These are phyloP conservation scores for Mechanitis messenoides DNA, from an alignment of 2,888 invertebrate species.

Conservation along the genomic window DNA sequence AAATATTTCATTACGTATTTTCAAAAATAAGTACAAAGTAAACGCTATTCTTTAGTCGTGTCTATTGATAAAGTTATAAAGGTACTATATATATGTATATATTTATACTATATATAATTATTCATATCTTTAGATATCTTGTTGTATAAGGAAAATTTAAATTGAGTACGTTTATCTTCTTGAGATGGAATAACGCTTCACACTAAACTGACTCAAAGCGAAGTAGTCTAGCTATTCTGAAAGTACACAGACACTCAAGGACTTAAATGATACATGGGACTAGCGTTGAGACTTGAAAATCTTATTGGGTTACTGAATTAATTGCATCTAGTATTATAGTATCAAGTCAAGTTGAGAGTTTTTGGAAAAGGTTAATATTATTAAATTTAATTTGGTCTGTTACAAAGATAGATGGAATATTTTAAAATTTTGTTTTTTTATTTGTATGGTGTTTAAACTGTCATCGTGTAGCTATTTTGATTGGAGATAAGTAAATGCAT, in stretches of 20 bases:
- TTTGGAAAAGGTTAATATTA: too few species aligned
- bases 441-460: too few species aligned
- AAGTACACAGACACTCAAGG: background rate
- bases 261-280: constrained; percentile 1
- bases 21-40: too few species aligned
- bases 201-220: background rate
- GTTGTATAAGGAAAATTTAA: constrained; percentile 3
- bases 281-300: background rate
- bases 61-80: too few species aligned
- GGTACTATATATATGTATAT: background rate
- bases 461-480: too few species aligned
- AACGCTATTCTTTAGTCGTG: too few species aligned
- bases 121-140: background rate
- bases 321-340: background rate
- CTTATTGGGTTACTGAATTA: constrained; percentile 2
- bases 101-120: background rate
- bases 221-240: background rate
- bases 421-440: too few species aligned
- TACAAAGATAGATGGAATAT: too few species aligned
- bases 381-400: too few species aligned
- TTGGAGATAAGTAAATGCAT: too few species aligned
- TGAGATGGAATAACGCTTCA: constrained; percentile 11
- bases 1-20: too few species aligned
- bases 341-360: too few species aligned
- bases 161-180: constrained; percentile 23